Percentiles rank a stretch among this genome's conserved stretches.
phyloP scores from a whole-genome alignment of 2,113 vertebrate species.

The Onychorhynchus coronatus region DNA sequence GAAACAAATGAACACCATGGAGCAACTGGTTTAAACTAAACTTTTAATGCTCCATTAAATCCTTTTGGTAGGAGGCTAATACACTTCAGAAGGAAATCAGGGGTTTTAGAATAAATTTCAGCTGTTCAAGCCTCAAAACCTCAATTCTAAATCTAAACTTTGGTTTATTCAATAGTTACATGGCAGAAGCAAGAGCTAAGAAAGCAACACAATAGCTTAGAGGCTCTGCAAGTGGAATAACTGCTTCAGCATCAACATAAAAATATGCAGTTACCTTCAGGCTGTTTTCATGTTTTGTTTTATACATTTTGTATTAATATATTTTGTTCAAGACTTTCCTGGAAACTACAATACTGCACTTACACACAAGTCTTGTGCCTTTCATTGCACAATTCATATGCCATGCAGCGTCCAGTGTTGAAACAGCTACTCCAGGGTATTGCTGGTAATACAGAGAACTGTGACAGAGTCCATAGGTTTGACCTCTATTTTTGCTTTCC shows the following conservation, averaged over 20 bases:
- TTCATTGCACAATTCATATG: not conserved
- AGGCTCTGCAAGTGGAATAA: not conserved
- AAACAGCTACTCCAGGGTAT: fast-evolving
- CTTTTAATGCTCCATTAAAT: not conserved
- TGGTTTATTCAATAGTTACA: not conserved
- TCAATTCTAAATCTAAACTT: not conserved
- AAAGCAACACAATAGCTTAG: not conserved
- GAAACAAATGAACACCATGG: not conserved
- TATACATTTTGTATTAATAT: not conserved
- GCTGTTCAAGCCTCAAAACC: not conserved
- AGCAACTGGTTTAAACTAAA: not conserved
- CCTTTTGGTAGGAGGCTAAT: not conserved
- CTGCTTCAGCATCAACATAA: not conserved
- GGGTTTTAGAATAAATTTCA: not conserved
- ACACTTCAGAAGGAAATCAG: not conserved
- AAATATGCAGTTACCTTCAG: not conserved
- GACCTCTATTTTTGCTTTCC: not conserved
- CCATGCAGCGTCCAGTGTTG: not conserved
- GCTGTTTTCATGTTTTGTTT: not conserved
- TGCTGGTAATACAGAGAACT: not conserved
- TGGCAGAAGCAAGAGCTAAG: not conserved
- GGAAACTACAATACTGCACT: not conserved
- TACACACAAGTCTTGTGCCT: not conserved
- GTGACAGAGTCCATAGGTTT: not conserved
- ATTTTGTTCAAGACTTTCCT: not conserved